Base-by-base conservation (phyloP, 2,888 invertebrate species). In the Argyresthia albistria region DNA sequence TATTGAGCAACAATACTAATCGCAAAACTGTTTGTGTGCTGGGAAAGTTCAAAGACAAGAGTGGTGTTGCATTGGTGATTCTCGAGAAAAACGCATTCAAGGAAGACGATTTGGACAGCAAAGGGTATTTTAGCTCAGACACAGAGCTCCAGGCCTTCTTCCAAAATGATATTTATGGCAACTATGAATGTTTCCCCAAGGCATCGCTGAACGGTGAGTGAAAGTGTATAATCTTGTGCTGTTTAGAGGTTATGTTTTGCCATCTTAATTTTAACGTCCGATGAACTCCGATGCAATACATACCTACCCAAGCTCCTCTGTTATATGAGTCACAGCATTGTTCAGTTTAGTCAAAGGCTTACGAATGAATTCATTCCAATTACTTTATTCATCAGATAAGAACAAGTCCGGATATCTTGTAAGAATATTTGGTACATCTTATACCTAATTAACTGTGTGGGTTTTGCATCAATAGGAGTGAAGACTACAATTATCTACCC, bases 401-500 rank as follows among this genome's bases (percentile, higher is more conserved):
- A 6, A 25, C 25, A 25, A 25, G 25, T 6, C 25, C n/a, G n/a
- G n/a, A 25, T 25, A 25, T 25, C 25, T 25, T 25, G 25, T n/a
- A n/a, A 25, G 2, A 25, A 25, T 4, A 25, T 25, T 25, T 25
- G 3, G 2, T 4, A 25, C 25, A 25, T 25, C 25, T 25, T 25
- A 6, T 25, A 25, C 25, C 25, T 25, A 6, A 25, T 14, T 25
- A 6, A 25, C 9, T 45, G 6, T 25, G 3, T 35, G 25, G 16
- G 25, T 46, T 43, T 43, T 16, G 9, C 25, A 16, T 36, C 35
- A 9, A 36, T 76, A 97, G 97, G 90, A 62, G 88, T 98, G 4
- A 97, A 97, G 71, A 91, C 95, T 0, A 96, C 95, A 8, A 89
- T 99, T 35, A 95, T 99, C 58, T 95, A 94, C 77, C 99, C 99